Conservation (phyloP, 2,113 vertebrate genomes). For the human region DNA sequence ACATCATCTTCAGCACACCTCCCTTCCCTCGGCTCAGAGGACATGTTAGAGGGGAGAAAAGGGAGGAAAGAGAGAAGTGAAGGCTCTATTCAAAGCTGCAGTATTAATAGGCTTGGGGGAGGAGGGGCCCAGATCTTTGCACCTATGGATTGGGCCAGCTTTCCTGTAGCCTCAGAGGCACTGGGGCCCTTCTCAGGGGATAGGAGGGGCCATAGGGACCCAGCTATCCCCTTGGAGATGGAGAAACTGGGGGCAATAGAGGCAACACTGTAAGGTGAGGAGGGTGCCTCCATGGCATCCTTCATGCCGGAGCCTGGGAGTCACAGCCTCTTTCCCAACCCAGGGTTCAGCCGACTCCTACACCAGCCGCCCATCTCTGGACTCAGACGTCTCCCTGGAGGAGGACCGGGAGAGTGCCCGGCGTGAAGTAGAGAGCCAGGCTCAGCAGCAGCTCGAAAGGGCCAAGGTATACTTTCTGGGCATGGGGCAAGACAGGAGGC, state of each 20-base stretch:
- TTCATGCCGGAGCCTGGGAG: not conserved
- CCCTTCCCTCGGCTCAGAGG: constrained; percentile 22
- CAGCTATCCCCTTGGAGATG: not conserved
- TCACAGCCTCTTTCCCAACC: not conserved
- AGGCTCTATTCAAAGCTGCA: constrained; percentile 23
- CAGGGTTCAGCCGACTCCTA: constrained; percentile 98
- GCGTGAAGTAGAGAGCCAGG: constrained; percentile 96
- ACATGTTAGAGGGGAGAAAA: not conserved
- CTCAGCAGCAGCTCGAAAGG: constrained; percentile 96
- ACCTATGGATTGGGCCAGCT: not conserved
- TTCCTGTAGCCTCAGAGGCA: not conserved
- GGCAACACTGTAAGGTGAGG: not conserved
- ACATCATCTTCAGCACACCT: constrained; percentile 17
- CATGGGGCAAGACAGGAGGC: not conserved
- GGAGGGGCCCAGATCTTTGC: not conserved
- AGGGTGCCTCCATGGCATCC: not conserved
- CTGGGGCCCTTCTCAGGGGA: not conserved
- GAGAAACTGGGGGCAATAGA: not conserved
- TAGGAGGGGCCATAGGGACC: not conserved
- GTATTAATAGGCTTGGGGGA: constrained; percentile 13
- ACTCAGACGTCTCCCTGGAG: constrained; percentile 98
- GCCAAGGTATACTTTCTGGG: constrained; percentile 88
- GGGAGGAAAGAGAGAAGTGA: not conserved
- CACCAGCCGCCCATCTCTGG: constrained; percentile 96
- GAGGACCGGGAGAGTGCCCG: constrained; percentile 97